Evolutionary conservation across 2,797 vertebrate species (phyloP).

Genomic region (Rhincodon typus): DNA sequence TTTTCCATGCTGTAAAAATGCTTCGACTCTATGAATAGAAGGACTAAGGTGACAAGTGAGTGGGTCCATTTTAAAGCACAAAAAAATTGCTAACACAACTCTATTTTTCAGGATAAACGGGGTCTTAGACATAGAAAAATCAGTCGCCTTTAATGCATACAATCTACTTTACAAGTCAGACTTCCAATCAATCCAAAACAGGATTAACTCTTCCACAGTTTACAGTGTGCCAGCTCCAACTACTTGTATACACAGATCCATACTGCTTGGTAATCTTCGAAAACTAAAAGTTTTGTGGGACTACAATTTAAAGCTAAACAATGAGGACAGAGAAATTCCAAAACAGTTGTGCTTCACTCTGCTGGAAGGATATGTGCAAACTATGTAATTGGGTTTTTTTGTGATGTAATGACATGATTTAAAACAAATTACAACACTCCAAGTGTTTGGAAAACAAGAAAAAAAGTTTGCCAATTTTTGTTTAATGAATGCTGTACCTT

Average conservation of each 20-base stretch:
- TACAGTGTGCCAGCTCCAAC: not conserved
- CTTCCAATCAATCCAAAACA: not conserved
- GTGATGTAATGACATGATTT: constrained; percentile 29
- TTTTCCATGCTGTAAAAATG: too few relatives aligned
- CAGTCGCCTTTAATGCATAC: not conserved
- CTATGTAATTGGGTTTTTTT: constrained; percentile 27
- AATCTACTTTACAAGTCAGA: not conserved
- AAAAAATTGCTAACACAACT: not conserved
- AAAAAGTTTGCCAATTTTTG: constrained; percentile 17
- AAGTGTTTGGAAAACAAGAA: constrained; percentile 24
- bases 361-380: constrained; percentile 32
- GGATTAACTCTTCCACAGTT: not conserved
- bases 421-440: constrained; percentile 24
- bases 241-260: not conserved
- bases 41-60: not conserved
- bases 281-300: not conserved
- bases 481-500: constrained; percentile 2
- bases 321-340: constrained; percentile 7
- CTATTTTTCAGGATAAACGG: not conserved
- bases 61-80: not conserved
- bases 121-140: not conserved
- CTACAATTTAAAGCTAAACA: not conserved
- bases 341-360: constrained; percentile 16
- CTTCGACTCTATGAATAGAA: too few relatives aligned
- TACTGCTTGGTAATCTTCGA: not conserved